Evolutionary conservation across 2,888 invertebrate genomes (phyloP).

Genomic region (Mythimna vitellina): DNA sequence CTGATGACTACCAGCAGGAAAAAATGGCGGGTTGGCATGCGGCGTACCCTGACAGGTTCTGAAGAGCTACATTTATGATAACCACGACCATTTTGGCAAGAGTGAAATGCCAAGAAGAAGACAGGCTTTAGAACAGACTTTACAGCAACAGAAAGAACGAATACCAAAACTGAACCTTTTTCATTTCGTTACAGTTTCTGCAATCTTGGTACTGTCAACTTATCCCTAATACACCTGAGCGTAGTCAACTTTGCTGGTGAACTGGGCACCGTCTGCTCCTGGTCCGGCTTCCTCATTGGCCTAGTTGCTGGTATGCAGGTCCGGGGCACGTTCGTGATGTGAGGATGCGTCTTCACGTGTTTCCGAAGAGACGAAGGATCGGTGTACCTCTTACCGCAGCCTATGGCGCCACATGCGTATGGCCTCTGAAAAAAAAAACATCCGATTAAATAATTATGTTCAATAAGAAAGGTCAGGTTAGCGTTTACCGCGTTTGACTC

Average conservation of each 20-base stretch:
- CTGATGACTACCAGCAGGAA: too few species aligned
- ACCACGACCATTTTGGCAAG: too few species aligned
- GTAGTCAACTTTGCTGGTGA: slow-evolving; percentile 87
- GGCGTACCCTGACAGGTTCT: too few species aligned
- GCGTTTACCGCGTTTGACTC: too few species aligned
- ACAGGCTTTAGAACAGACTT: not conserved
- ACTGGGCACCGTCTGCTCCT: slow-evolving; percentile 83
- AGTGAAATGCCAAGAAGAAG: too few species aligned
- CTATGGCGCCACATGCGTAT: slow-evolving; percentile 96
- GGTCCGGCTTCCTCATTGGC: slow-evolving; percentile 76
- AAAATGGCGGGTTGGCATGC: too few species aligned
- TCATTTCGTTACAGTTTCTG: slow-evolving; percentile 77
- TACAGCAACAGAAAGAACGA: not conserved
- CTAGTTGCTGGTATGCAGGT: slow-evolving; percentile 82
- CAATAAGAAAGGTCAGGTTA: too few species aligned
- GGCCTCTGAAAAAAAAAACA: slow-evolving; percentile 92
- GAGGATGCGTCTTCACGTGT: slow-evolving; percentile 96
- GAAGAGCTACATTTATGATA: too few species aligned
- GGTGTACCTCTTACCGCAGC: slow-evolving; percentile 97
- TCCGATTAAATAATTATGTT: not conserved
- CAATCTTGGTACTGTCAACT: slow-evolving; percentile 82
- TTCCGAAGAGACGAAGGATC: slow-evolving; percentile 98
- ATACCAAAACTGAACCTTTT: not conserved
- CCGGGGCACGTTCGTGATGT: slow-evolving; percentile 81
- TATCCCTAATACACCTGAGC: slow-evolving; percentile 84